Conservation (phyloP, 1,140 invertebrate species). For the Amyelois transitella region DNA sequence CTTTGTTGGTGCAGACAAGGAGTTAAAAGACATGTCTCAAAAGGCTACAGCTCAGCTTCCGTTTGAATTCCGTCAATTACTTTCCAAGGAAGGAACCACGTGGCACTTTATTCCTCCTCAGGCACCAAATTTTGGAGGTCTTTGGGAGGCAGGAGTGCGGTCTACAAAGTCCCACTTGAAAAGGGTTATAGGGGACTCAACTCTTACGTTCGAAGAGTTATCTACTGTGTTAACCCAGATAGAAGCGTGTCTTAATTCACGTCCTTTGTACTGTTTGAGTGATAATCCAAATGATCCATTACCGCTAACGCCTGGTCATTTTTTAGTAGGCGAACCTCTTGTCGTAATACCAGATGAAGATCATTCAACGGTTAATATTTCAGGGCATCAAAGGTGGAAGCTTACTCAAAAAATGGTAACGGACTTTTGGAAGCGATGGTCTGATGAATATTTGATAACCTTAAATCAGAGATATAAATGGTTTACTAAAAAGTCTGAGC, state of each 20-base stretch:
- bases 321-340: slow-evolving; percentile 4
- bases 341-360: slow-evolving; percentile 1
- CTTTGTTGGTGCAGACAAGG: too few relatives aligned
- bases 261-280: slow-evolving; percentile 3
- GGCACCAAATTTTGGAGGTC: slow-evolving; percentile 7
- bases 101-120: slow-evolving; percentile 8
- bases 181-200: slow-evolving; percentile 4
- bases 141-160: too few relatives aligned
- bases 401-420: slow-evolving; percentile 7
- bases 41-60: background rate
- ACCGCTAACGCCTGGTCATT: slow-evolving; percentile 3
- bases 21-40: background rate
- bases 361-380: background rate
- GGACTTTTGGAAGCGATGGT: slow-evolving; percentile 7
- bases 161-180: slow-evolving; percentile 2
- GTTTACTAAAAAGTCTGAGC: slow-evolving; percentile 8
- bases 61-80: background rate
- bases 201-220: slow-evolving; percentile 3
- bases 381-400: slow-evolving; percentile 1
- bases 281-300: slow-evolving; percentile 3
- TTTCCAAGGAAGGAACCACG: slow-evolving; percentile 1
- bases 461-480: too few relatives aligned
- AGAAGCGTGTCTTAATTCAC: slow-evolving; percentile 8
- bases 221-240: slow-evolving; percentile 1
- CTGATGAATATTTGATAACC: slow-evolving; percentile 4